A percentile compares a stretch with the other conserved stretches of the same genome.
Evolutionary conservation across 2,888 invertebrate species (phyloP).

Genomic region (Drosophila basisetae): DNA sequence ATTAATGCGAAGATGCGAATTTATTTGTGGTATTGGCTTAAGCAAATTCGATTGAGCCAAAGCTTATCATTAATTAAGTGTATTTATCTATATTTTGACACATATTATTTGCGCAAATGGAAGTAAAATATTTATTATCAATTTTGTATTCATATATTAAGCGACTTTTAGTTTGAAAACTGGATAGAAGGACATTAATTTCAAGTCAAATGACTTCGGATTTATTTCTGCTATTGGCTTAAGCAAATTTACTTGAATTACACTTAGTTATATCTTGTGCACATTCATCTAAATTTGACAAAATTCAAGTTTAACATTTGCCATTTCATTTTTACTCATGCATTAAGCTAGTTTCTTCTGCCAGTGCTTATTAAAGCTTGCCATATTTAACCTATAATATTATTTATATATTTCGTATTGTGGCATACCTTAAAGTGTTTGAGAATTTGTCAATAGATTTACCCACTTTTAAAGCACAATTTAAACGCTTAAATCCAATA

Average conservation of each 20-base stretch:
- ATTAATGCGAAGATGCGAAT: neutral
- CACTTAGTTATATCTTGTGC: neutral
- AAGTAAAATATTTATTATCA: neutral
- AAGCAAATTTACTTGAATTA: neutral
- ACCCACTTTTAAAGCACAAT: neutral
- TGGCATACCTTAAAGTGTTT: neutral
- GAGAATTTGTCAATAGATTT: neutral
- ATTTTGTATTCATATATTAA: neutral
- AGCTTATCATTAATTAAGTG: too few relatives aligned
- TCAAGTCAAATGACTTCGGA: conserved; percentile 24
- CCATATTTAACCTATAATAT: neutral
- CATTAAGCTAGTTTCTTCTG: neutral
- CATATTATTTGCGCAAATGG: neutral
- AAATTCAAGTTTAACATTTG: neutral
- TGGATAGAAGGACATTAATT: neutral
- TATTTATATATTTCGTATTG: neutral
- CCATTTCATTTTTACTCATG: neutral
- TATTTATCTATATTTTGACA: neutral
- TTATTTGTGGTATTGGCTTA: neutral
- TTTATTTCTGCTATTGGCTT: conserved; percentile 2
- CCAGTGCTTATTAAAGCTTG: neutral
- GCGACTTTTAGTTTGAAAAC: neutral
- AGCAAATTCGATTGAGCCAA: neutral
- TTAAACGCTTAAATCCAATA: neutral
- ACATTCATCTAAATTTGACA: neutral